Evolutionary conservation across 1,140 invertebrate genomes (phyloP), one percentile per base, ranked within the genome.

Genomic region (Brachystomella parvula): DNA sequence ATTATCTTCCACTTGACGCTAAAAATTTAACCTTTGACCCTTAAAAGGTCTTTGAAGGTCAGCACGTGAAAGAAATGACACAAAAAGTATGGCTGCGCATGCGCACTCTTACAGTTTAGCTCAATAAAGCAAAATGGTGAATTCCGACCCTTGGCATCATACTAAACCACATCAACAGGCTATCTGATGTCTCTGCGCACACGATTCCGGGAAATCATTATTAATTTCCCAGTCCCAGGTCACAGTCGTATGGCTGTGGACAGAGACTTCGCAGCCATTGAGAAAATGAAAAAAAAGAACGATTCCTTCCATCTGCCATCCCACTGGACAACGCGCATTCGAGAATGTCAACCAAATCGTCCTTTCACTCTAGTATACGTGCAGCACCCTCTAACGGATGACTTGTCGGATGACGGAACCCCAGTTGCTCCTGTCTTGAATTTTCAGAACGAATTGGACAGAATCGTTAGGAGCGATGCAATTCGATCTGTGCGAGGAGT

Each of bases 211-310:
- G 24, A 24, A 56, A 31, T 63, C 3, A 1, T 6, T 0, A 30
- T 67, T 0, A 3, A 26, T n/a, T 63, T 67, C 1, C 65, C 65
- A 1, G 17, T 62, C 2, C 35, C 57, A 15, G 60, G 65, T 3
- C 65, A 67, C n/a, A 35, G 26, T 3, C 19, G 49, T 1, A 63
- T 67, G 65, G 2, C 21, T 0, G 19, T 35, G 9, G 65, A 67
- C n/a, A 9, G 35, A 2, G 65, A 67, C 19, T 67, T 66, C 35
- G 65, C 60, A 1, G 17, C 19, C 1, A 63, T 67, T 31, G 65
- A 67, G 32, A 67, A 63, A 31, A 31, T 33, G 30, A 67, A 63
- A 26, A 6, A 19, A 15, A 62, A 30, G 58, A 0, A 58, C 6
- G 65, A 67, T 29, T 62, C 26, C 28, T 56, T 67, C 17, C 9